phyloP scores from a whole-genome alignment of 2,113 vertebrate species.

The Podarcis raffonei region DNA sequence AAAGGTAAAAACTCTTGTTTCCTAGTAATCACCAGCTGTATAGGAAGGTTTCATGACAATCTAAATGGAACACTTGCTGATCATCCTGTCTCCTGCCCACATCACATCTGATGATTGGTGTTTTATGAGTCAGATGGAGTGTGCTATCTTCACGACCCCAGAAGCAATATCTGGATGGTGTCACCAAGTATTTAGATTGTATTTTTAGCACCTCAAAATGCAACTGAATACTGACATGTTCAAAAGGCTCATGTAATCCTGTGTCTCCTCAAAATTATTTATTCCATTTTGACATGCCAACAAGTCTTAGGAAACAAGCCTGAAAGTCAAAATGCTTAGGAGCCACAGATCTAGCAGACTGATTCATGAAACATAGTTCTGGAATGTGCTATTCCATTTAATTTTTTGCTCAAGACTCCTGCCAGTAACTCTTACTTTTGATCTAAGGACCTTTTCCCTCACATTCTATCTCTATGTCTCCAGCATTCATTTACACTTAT shows the following conservation, averaged over 20 bases:
- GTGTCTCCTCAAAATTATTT: not conserved
- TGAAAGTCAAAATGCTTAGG: not conserved
- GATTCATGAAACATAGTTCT: not conserved
- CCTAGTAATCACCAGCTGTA: not conserved
- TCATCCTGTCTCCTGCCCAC: constrained; percentile 6
- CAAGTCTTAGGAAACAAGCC: not conserved
- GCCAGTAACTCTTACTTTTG: constrained; percentile 3
- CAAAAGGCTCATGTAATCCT: not conserved
- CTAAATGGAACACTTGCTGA: not conserved
- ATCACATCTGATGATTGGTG: constrained; percentile 1
- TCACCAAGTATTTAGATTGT: not conserved
- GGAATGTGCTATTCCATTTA: not conserved
- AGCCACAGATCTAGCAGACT: not conserved
- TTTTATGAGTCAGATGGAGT: constrained; percentile 17
- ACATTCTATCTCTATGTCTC: not conserved
- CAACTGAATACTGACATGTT: not conserved
- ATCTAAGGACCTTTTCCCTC: not conserved
- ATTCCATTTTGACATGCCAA: constrained; percentile 1
- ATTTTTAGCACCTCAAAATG: not conserved
- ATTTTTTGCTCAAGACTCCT: constrained; percentile 2
- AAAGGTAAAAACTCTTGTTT: not conserved
- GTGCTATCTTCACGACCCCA: not conserved
- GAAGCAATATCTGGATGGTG: not conserved
- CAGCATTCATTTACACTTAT: not conserved
- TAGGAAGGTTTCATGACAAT: not conserved